Base-by-base conservation (phyloP, 2,797 vertebrate species). In the Uromys caudimaculatus region DNA sequence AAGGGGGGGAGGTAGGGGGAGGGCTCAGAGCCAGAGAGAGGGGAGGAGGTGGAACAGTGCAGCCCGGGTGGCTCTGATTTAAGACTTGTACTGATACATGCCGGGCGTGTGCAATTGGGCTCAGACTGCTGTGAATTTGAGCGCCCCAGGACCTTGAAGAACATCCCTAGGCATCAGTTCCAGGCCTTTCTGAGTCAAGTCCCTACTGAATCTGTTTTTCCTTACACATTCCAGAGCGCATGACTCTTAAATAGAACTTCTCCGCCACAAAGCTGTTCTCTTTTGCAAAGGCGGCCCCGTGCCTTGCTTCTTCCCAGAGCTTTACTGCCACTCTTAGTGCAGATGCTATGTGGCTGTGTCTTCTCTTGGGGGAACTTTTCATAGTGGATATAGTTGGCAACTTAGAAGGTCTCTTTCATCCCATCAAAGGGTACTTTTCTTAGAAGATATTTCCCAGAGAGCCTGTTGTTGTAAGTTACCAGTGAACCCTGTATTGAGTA, bases 51-150 rank as follows among this genome's bases (percentile, higher is more conserved):
- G 81, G 69, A 62, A 91, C 47, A 38, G n/a, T 38, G 2, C n/a
- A 10, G 64, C 84, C 16, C 96, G 97, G 89, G 97, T 98, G 98
- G 98, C 98, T 98, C 98, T 98, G 97, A 98, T 98, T 98, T 98
- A 98, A 97, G 73, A 84, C 69, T 0, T 97, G 97, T 98, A 95
- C 0, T 85, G 95, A 95, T 96, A 93, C 44, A 6, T 0, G 52
- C 97, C 60, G 95, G 85, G 95, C 78, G 85, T 0, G 69, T 94
- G 95, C 96, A 94, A 97, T 86, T 97, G 97, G 90, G 95, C 98
- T 98, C 97, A 82, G 97, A 96, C 96, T 50, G 35, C 95, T 95
- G 94, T 27, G 96, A 97, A 96, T 95, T 62, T 32, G 29, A 97
- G 88, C 3, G 91, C 97, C 98, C 21, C 3, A 93, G 97, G 98